phyloP scores from a whole-genome alignment of 2,888 invertebrate genomes.

The Onthophagus sagittarius region DNA sequence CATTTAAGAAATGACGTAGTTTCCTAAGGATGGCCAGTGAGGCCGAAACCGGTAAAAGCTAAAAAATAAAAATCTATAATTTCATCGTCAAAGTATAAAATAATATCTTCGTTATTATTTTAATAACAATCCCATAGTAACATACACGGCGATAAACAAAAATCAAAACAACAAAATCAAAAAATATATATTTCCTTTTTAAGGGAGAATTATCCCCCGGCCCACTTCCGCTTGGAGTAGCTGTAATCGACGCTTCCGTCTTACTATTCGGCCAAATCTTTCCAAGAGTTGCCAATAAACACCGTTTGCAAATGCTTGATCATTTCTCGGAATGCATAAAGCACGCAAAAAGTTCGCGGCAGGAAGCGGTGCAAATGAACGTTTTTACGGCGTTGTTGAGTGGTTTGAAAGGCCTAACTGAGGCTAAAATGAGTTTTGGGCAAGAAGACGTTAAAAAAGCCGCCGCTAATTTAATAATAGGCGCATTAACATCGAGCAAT shows the following conservation, averaged over 20 bases:
- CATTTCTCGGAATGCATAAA: conserved; percentile 95
- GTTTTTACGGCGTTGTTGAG: conserved; percentile 90
- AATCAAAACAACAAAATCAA: too few relatives aligned
- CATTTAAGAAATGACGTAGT: too few relatives aligned
- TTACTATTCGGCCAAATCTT: conserved; percentile 91
- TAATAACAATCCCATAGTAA: too few relatives aligned
- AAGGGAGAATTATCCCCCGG: conserved; percentile 64
- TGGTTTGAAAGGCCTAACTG: conserved; percentile 83
- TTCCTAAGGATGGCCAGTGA: too few relatives aligned
- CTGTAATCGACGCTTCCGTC: conserved; percentile 94
- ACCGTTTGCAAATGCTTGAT: conserved; percentile 94
- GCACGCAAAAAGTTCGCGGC: conserved; percentile 87
- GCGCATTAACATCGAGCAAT: conserved; percentile 70
- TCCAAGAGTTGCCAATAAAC: conserved; percentile 91
- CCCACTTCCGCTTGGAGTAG: conserved; percentile 88
- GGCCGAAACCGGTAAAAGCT: too few relatives aligned
- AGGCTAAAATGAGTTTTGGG: conserved; percentile 79
- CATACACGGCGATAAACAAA: too few relatives aligned
- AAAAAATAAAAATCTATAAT: too few relatives aligned
- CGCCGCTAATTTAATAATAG: conserved; percentile 73
- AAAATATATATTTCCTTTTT: conserved; percentile 19
- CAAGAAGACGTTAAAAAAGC: conserved; percentile 88
- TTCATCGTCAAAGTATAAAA: too few relatives aligned
- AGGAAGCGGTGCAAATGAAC: conserved; percentile 95
- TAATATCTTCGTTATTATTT: too few relatives aligned